Conservation (phyloP, 2,797 vertebrate species). For the Thalassophryne amazonica region DNA sequence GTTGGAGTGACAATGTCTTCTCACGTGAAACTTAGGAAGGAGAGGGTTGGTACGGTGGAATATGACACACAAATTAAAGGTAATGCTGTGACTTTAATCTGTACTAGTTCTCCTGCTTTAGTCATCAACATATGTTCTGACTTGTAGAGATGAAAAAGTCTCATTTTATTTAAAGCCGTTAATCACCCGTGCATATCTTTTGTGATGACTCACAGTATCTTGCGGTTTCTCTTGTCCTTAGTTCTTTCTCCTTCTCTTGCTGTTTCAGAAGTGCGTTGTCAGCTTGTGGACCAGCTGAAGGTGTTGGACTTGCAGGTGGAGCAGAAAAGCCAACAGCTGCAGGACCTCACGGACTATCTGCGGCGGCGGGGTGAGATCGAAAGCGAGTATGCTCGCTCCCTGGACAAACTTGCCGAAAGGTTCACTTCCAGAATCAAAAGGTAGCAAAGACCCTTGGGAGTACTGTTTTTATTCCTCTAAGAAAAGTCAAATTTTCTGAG, state of each 20-base stretch:
- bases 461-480: too few relatives aligned
- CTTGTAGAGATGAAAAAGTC: background rate
- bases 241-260: background rate
- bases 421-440: constrained; percentile 73
- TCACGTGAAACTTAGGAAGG: constrained; percentile 79
- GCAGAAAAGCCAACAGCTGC: constrained; percentile 78
- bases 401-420: constrained; percentile 76
- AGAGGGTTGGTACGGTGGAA: constrained; percentile 71
- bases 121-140: background rate
- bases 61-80: constrained; percentile 89
- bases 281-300: constrained; percentile 79
- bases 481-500: too few relatives aligned
- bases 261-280: constrained; percentile 73
- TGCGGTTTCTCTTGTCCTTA: background rate
- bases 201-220: constrained; percentile 8
- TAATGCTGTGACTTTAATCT: constrained; percentile 35
- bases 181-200: background rate
- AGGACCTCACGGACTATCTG: constrained; percentile 78
- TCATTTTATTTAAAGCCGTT: background rate
- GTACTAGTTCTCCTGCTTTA: accelerated
- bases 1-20: constrained; percentile 76
- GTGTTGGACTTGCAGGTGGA: constrained; percentile 77
- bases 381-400: constrained; percentile 75
- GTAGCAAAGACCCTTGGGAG: constrained; percentile 40
- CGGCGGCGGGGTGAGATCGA: constrained; percentile 78